Percentiles rank a stretch among this genome's conserved stretches.
Conservation (phyloP, 2,888 invertebrate species). For the Hermodice carunculata region DNA sequence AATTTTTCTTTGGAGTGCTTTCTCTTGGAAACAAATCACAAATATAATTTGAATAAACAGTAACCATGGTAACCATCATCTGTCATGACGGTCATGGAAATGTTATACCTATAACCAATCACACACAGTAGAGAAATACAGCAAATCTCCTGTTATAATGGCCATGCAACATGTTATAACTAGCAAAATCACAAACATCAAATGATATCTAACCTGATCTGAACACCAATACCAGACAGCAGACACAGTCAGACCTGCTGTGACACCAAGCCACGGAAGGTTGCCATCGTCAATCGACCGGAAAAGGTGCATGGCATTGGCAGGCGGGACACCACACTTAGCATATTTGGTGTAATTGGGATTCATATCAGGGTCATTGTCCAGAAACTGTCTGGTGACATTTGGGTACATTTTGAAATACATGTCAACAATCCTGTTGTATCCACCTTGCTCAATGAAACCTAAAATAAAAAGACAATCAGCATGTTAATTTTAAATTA, state of each 20-base stretch:
- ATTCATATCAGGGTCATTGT: not conserved
- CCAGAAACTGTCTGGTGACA: slow-evolving; percentile 32
- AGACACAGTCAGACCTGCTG: slow-evolving; percentile 47
- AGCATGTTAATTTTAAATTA: too few species aligned
- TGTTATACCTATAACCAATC: too few species aligned
- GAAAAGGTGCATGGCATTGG: slow-evolving; percentile 42
- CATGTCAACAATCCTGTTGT: slow-evolving; percentile 65
- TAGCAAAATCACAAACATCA: too few species aligned
- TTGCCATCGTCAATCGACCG: slow-evolving; percentile 37
- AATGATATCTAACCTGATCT: slow-evolving; percentile 37
- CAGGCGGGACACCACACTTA: slow-evolving; percentile 25
- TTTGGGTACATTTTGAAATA: slow-evolving; percentile 65
- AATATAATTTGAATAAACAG: too few species aligned
- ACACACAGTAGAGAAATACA: too few species aligned
- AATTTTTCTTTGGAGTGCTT: too few species aligned
- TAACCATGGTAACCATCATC: too few species aligned
- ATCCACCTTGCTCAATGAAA: slow-evolving; percentile 71
- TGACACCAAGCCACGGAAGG: slow-evolving; percentile 50
- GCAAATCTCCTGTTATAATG: too few species aligned
- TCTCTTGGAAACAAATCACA: too few species aligned
- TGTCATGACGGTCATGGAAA: not conserved
- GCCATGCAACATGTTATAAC: too few species aligned
- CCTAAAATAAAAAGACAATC: too few species aligned
- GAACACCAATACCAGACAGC: slow-evolving; percentile 51
- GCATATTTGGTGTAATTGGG: not conserved